A percentile compares a stretch with the other conserved stretches of the same genome.
These are phyloP conservation scores for Tetramorium bicarinatum DNA, from an alignment of 2,888 invertebrate species.

Conservation along the genomic window DNA sequence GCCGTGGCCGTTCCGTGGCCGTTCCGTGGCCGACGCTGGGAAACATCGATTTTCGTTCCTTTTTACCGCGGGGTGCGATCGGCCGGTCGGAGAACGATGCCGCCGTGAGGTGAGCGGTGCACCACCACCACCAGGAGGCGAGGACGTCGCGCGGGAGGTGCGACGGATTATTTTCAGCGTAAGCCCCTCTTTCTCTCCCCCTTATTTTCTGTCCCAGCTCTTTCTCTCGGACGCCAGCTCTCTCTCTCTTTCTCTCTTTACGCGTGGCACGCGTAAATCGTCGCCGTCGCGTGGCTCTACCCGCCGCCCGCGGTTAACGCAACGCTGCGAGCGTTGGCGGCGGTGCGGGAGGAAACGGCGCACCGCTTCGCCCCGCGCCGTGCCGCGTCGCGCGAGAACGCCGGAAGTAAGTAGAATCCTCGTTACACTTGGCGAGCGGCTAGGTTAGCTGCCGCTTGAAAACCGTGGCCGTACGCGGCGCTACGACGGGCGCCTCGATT, in stretches of 20 bases:
- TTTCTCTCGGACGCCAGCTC: not conserved
- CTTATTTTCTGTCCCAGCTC: not conserved
- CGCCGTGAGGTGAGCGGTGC: constrained; percentile 27
- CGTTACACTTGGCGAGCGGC: constrained; percentile 50
- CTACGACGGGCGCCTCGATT: constrained; percentile 30
- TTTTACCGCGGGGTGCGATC: too few relatives aligned
- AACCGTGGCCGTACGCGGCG: constrained; percentile 9
- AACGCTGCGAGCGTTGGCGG: constrained; percentile 11
- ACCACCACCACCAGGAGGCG: constrained; percentile 15
- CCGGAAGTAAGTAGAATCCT: constrained; percentile 53
- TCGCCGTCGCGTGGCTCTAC: constrained; percentile 48
- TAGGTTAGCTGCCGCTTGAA: constrained; percentile 25
- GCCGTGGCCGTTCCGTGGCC: too few relatives aligned
- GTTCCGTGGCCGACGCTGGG: too few relatives aligned
- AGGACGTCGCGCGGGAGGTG: constrained; percentile 33
- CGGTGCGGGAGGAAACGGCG: constrained; percentile 14
- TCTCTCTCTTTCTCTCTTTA: not conserved
- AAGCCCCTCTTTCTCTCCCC: constrained; percentile 6
- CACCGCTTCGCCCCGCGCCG: not conserved
- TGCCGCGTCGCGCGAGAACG: constrained; percentile 7
- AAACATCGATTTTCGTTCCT: too few relatives aligned
- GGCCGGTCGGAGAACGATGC: constrained; percentile 15
- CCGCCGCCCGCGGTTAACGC: constrained; percentile 26
- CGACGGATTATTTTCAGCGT: constrained; percentile 46
- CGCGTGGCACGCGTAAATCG: constrained; percentile 44